Evolutionary conservation across 2,113 vertebrate genomes (phyloP).

Genomic region (Peromyscus polionotus): DNA sequence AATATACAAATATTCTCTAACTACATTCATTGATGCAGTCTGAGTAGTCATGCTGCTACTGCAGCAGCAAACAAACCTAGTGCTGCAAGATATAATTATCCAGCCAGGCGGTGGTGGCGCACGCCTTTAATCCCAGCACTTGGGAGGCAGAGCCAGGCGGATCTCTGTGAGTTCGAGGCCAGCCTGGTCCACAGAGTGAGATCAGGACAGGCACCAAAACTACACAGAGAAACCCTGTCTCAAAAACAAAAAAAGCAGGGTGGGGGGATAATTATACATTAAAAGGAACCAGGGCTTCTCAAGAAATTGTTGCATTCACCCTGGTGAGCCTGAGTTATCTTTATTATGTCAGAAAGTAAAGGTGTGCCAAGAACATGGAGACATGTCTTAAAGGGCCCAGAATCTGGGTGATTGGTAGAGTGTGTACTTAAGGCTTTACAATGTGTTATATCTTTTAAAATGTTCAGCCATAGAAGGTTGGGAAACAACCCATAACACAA

Average conservation of each 20-base stretch:
- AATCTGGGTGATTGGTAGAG: not conserved
- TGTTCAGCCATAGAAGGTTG: slow-evolving; percentile 43
- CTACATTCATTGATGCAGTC: not conserved
- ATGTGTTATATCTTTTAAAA: slow-evolving; percentile 20
- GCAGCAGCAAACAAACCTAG: not conserved
- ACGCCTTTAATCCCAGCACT: no score
- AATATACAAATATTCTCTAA: slow-evolving; percentile 43
- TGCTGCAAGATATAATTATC: slow-evolving; percentile 35
- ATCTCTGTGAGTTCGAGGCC: no score
- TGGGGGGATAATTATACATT: not conserved
- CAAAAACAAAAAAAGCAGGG: no score
- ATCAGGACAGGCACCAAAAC: no score
- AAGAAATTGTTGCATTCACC: not conserved
- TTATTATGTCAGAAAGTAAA: not conserved
- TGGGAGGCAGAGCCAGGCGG: no score
- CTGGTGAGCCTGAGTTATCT: not conserved
- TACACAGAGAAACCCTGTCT: no score
- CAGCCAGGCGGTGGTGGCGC: not conserved
- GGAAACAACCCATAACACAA: slow-evolving; percentile 26
- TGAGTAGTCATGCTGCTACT: not conserved
- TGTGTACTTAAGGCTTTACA: not conserved
- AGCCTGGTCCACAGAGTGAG: no score
- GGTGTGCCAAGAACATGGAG: not conserved
- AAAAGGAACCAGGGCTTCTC: not conserved
- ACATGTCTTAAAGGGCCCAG: slow-evolving; percentile 22